phyloP scores from a whole-genome alignment of 2,888 invertebrate species.

The Chesias legatella region DNA sequence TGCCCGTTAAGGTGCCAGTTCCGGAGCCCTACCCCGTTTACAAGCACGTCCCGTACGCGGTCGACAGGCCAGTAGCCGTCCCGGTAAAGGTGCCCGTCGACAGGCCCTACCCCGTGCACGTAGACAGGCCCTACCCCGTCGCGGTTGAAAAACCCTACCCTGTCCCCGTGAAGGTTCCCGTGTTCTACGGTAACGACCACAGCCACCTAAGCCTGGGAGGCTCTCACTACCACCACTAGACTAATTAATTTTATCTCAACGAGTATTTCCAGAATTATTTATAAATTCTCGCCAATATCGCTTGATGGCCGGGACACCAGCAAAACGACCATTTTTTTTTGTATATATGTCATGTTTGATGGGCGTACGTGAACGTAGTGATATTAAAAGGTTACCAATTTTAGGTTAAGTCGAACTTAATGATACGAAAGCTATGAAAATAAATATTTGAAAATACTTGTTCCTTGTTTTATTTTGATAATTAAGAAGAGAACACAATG shows the following conservation, averaged over 20 bases:
- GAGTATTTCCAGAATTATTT: constrained; percentile 54
- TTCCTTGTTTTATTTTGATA: constrained; percentile 43
- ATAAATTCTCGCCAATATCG: constrained; percentile 54
- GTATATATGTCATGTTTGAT: constrained; percentile 70
- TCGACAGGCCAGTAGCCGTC: constrained; percentile 82
- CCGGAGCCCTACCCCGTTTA: constrained; percentile 83
- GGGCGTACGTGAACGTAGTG: constrained; percentile 72
- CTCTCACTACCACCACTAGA: constrained; percentile 65
- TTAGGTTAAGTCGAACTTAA: constrained; percentile 72
- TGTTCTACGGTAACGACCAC: constrained; percentile 45
- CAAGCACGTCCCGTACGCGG: constrained; percentile 83
- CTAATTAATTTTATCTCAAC: constrained; percentile 47
- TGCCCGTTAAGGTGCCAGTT: constrained; percentile 80
- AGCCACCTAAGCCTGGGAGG: constrained; percentile 43
- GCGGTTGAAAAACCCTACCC: constrained; percentile 79
- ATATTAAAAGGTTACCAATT: constrained; percentile 74
- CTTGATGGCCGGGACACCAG: constrained; percentile 68
- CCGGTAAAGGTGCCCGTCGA: constrained; percentile 85
- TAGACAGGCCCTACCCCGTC: constrained; percentile 71
- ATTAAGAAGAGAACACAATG: constrained; percentile 37
- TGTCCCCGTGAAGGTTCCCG: constrained; percentile 78
- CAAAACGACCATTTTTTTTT: constrained; percentile 64
- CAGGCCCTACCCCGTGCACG: constrained; percentile 82
- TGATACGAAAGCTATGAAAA: constrained; percentile 53
- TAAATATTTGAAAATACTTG: constrained; percentile 44